A percentile compares a stretch with the other conserved stretches of the same genome.
Evolutionary conservation across 30 jellyfish, hydroid and myxozoan species (phyloP).

Genomic region (Phacellophora camtschatica): DNA sequence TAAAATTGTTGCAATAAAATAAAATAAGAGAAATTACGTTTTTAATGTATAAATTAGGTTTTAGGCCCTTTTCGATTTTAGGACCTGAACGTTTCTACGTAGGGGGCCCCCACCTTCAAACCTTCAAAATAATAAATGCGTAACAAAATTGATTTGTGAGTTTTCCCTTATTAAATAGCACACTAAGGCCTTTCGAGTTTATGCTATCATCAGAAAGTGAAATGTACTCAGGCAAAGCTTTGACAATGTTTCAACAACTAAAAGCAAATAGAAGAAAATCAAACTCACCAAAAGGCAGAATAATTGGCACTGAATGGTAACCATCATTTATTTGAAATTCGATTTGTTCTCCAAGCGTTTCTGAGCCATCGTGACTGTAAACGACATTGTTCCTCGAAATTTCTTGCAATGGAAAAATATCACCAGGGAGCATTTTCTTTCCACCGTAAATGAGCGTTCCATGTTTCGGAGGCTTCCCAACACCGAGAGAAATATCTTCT

Average conservation of each 20-base stretch:
- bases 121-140: too few relatives aligned
- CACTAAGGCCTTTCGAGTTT: too few relatives aligned
- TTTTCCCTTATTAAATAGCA: too few relatives aligned
- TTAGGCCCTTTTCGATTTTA: too few relatives aligned
- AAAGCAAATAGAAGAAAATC: neutral
- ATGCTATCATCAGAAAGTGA: too few relatives aligned
- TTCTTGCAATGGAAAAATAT: slow-evolving; percentile 62
- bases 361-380: slow-evolving; percentile 91
- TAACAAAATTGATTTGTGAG: too few relatives aligned
- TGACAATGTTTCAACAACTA: neutral
- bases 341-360: slow-evolving; percentile 67
- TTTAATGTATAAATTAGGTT: too few relatives aligned
- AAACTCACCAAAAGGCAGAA: slow-evolving; percentile 81
- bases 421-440: slow-evolving; percentile 64
- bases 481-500: slow-evolving; percentile 62
- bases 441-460: slow-evolving; percentile 71
- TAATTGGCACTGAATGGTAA: slow-evolving; percentile 52
- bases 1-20: too few relatives aligned
- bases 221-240: neutral
- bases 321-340: slow-evolving; percentile 81
- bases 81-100: too few relatives aligned
- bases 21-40: too few relatives aligned
- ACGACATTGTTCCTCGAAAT: slow-evolving; percentile 46
- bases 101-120: too few relatives aligned
- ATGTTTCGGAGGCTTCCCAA: slow-evolving; percentile 61